Percentiles rank a stretch among this genome's conserved stretches.
phyloP scores from a whole-genome alignment of 1,140 invertebrate genomes.

The Nomia melanderi region DNA sequence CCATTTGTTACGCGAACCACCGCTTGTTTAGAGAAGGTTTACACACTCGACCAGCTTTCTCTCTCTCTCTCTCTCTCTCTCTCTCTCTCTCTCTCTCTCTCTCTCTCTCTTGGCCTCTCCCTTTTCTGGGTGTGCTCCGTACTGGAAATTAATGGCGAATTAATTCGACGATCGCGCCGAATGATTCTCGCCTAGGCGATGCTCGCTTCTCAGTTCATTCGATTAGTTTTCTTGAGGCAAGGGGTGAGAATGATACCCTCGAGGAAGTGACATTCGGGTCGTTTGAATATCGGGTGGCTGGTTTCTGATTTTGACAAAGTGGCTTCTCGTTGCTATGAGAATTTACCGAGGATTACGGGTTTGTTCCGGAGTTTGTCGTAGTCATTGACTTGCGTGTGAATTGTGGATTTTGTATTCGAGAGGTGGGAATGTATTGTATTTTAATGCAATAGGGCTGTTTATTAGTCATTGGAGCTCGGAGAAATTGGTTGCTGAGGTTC shows the following conservation, averaged over 20 bases:
- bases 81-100: no score
- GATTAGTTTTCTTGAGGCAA: background rate
- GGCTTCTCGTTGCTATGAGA: no score
- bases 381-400: no score
- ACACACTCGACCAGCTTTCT: conserved; percentile 75
- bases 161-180: conserved; percentile 76
- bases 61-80: no score
- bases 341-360: no score
- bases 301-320: background rate
- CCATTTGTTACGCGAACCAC: conserved; percentile 79
- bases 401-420: no score
- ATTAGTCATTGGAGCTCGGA: no score
- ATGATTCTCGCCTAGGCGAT: background rate
- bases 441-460: no score
- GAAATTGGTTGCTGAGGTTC: no score
- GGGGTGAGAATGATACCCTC: conserved; percentile 8
- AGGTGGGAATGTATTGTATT: no score
- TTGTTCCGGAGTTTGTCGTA: no score
- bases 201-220: background rate
- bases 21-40: conserved; percentile 80
- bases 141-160: conserved; percentile 79
- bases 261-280: background rate
- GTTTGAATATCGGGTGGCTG: background rate
- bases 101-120: conserved; percentile 54
- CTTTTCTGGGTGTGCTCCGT: no score